Evolutionary conservation across 92 coral and sea anemone species (phyloP).

Genomic region (Micromussa lordhowensis): DNA sequence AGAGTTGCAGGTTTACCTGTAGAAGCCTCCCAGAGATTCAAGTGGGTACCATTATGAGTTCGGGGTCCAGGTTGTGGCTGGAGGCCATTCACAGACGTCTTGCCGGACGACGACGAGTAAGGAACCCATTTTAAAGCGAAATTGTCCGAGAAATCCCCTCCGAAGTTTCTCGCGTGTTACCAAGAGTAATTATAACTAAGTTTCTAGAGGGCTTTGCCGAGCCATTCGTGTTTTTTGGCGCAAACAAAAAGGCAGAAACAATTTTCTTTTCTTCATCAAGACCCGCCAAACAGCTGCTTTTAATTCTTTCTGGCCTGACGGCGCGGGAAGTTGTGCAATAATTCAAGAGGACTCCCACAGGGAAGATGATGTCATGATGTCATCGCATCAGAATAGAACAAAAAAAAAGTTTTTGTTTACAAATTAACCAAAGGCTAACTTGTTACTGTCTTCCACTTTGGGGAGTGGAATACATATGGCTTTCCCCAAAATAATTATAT

Average conservation of each 20-base stretch:
- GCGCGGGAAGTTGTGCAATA: slow-evolving; percentile 54
- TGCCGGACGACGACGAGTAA: no score
- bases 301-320: slow-evolving; percentile 52
- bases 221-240: not conserved
- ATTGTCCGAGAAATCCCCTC: slow-evolving; percentile 33
- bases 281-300: slow-evolving; percentile 14
- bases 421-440: slow-evolving; percentile 68
- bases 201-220: slow-evolving; percentile 37
- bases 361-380: slow-evolving; percentile 18
- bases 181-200: not conserved
- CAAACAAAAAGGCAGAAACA: no score
- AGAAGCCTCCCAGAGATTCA: no score
- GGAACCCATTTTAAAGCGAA: slow-evolving; percentile 63
- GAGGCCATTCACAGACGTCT: no score
- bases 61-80: no score
- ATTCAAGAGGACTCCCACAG: slow-evolving; percentile 58
- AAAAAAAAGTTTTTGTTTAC: slow-evolving; percentile 53
- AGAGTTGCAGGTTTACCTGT: no score
- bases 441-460: slow-evolving; percentile 70
- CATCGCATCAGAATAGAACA: slow-evolving; percentile 53
- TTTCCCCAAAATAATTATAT: slow-evolving; percentile 64
- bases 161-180: not conserved
- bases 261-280: no score
- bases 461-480: slow-evolving; percentile 76
- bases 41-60: no score